phyloP scores from a whole-genome alignment of 2,113 vertebrate genomes.

The Mastomys natalensis region DNA sequence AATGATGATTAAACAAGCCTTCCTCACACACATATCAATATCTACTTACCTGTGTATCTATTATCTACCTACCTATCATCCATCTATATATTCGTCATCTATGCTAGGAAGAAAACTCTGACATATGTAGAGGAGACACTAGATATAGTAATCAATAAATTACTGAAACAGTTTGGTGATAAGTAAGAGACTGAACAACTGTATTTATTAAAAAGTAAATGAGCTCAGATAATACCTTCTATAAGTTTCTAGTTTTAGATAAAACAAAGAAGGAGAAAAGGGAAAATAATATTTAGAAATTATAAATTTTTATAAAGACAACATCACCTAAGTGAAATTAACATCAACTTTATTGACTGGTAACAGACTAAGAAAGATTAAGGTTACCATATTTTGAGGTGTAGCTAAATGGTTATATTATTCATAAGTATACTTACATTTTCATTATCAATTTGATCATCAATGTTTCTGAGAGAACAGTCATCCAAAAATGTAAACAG shows the following conservation, averaged over 20 bases:
- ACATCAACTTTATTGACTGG: background rate
- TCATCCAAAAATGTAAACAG: background rate
- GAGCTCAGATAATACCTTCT: background rate
- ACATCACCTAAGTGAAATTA: background rate
- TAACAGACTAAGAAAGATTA: background rate
- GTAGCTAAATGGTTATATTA: background rate
- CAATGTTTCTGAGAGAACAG: background rate
- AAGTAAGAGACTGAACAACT: background rate
- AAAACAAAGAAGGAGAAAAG: background rate
- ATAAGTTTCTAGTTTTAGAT: background rate
- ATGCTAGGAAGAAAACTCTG: background rate
- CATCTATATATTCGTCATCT: background rate
- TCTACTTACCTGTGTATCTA: background rate
- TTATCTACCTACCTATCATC: background rate
- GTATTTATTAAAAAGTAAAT: background rate
- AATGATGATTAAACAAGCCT: background rate
- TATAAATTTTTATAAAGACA: slow-evolving; percentile 11
- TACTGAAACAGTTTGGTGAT: background rate
- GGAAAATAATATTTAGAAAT: background rate
- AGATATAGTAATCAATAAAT: background rate
- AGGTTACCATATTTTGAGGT: background rate
- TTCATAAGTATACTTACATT: background rate
- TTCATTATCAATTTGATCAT: slow-evolving; percentile 8
- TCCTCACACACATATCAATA: background rate
- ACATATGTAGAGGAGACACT: background rate